Evolutionary conservation across 2,797 vertebrate genomes (phyloP).

Genomic region (Pseudocheirus occidentalis): DNA sequence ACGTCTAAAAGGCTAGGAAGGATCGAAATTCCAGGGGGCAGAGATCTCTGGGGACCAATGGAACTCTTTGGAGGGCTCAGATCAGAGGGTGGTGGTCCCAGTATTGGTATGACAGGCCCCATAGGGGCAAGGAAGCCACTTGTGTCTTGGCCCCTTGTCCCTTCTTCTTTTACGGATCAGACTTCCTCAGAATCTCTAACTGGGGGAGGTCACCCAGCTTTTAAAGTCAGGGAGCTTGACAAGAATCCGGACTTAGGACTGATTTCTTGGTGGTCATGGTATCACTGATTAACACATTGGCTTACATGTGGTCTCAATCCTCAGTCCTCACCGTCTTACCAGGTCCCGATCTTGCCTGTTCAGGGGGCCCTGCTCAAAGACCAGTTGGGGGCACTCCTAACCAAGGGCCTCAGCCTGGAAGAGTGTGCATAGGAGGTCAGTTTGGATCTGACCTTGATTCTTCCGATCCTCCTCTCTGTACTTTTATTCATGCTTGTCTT

Average conservation of each 20-base stretch:
- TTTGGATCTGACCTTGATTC: background rate
- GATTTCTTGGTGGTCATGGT: background rate
- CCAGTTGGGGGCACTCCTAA: constrained; percentile 72
- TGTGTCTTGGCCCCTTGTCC: background rate
- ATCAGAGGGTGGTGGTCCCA: background rate
- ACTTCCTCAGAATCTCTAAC: background rate
- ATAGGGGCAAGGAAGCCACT: background rate
- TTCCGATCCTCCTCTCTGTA: background rate
- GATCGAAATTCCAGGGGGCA: background rate
- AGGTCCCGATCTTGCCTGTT: background rate
- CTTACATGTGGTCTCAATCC: background rate
- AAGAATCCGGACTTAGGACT: background rate
- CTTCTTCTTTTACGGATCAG: background rate
- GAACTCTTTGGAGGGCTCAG: background rate
- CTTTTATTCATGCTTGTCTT: background rate
- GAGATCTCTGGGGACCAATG: background rate
- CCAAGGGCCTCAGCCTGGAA: constrained; percentile 18
- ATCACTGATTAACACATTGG: background rate
- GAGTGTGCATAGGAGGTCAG: background rate
- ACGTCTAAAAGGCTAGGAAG: background rate
- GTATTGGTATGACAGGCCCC: background rate
- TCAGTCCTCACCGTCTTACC: background rate
- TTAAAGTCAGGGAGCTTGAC: background rate
- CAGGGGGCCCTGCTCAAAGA: background rate
- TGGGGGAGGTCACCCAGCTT: background rate